Evolutionary conservation across 2,888 invertebrate genomes (phyloP), one percentile per base, ranked within the genome.

Genomic region (Nomada fucata): DNA sequence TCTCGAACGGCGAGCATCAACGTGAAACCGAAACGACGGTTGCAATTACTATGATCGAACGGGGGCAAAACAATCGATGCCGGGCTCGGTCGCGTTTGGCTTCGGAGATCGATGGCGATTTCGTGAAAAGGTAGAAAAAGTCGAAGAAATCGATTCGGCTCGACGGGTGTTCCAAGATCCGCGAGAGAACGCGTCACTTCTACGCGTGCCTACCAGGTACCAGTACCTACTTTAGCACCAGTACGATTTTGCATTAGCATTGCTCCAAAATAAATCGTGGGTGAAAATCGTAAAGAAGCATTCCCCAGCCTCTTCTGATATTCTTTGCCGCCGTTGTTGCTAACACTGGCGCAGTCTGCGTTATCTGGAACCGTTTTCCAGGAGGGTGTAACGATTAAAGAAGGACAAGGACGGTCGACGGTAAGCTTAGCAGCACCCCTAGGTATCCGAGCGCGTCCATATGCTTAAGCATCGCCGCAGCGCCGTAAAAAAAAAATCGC

Each of bases 181-280:
- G 69, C 81, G 64, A 85, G 79, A 88, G 85, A 80, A 61, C 89
- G 84, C 84, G 87, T 85, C 85, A 87, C 87, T 87, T 90, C 87
- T 87, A 84, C 87, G 84, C 20, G 64, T 65, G 29, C 70, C 26
- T 42, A 26, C 52, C 36, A 36, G 36, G 36, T 36, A 36, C 36
- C 0, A 36, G 36, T 36, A 36, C 67, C 15, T n/a, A 11, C n/a
- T n/a, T n/a, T n/a, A n/a, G n/a, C n/a, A n/a, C n/a, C n/a, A n/a
- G n/a, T n/a, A n/a, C 26, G 68, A 57, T 83, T 86, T 91, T 91
- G 90, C 91, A 90, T 91, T 88, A 89, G 88, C 85, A 64, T 67
- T 75, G 84, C 78, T 82, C 85, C 83, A 85, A 90, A 89, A 89
- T 90, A 89, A 90, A 90, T 90, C 90, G 88, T 84, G 89, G 87